Evolutionary conservation across 1,140 invertebrate genomes (phyloP).

Genomic region (Babylonia areolata): DNA sequence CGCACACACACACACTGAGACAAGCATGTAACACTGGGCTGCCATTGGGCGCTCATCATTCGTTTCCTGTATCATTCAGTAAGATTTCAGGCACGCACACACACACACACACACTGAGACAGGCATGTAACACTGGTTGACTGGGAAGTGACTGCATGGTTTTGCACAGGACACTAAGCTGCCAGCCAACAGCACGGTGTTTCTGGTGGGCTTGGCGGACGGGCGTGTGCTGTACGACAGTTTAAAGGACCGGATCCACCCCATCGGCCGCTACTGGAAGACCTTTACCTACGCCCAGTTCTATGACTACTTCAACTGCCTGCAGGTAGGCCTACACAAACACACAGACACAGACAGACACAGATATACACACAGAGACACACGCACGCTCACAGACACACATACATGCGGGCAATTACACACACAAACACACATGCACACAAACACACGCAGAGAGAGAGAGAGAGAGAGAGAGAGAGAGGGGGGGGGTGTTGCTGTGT

Average conservation of each 20-base stretch:
- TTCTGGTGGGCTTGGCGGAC: slow-evolving; percentile 77
- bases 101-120: too few species aligned
- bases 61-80: too few species aligned
- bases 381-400: background rate
- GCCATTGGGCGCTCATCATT: too few species aligned
- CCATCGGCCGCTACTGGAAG: slow-evolving; percentile 74
- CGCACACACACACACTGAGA: too few species aligned
- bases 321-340: slow-evolving; percentile 70
- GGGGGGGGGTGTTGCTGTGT: too few species aligned
- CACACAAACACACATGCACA: background rate
- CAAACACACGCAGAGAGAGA: background rate
- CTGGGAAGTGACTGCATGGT: too few species aligned
- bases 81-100: too few species aligned
- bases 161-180: slow-evolving; percentile 68
- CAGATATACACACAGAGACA: too few species aligned
- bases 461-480: background rate
- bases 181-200: slow-evolving; percentile 76
- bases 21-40: too few species aligned
- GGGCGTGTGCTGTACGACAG: slow-evolving; percentile 76
- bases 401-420: background rate
- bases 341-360: background rate
- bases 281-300: slow-evolving; percentile 77
- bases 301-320: slow-evolving; percentile 77
- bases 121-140: too few species aligned
- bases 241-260: slow-evolving; percentile 76